Evolutionary conservation across 2,113 vertebrate genomes (phyloP), one percentile per base, ranked within the genome.

Genomic region (Pachyramphus minor): DNA sequence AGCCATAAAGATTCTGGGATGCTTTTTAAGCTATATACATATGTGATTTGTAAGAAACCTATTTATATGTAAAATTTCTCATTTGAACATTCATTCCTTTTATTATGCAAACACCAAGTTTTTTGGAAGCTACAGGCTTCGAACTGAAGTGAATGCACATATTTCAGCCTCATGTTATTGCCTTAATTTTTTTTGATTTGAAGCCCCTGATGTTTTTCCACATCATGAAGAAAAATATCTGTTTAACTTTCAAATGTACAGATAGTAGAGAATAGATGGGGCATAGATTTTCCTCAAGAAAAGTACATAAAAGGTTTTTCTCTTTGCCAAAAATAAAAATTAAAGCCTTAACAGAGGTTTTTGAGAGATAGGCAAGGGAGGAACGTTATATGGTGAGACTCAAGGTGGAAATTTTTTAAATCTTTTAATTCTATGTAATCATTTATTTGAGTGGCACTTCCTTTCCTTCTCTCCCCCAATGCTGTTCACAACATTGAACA

Each of bases 1-100:
- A 93, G 15, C 80, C 58, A 22, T 92, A 82, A 85, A 89, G 84
- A 95, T 81, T 96, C 71, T 77, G 80, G 39, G 52, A 87, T 87
- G 71, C 52, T 92, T 89, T 95, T 94, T 83, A 92, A 96, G 59
- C 80, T 67, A 92, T 92, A 79, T 94, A 89, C 91, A 90, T 83
- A 49, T 89, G 79, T 84, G 87, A 92, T 90, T 96, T 92, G 84
- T 91, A 93, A 92, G 87, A 92, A 96, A 83, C 68, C 80, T 89
- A 91, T 95, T 95, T 95, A 95, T 66, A 93, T 95, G 84, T 93
- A 87, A 91, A 94, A 94, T 52, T 85, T 91, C 66, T 89, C 73
- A 92, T 88, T 94, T 81, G 74, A 92, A 35, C 80, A 94, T 86
- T 81, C 83, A 82, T 91, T 79, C 58, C 82, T 94, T 95, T 95